These are phyloP conservation scores for Anguilla obscura DNA, from an alignment of 2,797 vertebrate species.

Conservation along the genomic window DNA sequence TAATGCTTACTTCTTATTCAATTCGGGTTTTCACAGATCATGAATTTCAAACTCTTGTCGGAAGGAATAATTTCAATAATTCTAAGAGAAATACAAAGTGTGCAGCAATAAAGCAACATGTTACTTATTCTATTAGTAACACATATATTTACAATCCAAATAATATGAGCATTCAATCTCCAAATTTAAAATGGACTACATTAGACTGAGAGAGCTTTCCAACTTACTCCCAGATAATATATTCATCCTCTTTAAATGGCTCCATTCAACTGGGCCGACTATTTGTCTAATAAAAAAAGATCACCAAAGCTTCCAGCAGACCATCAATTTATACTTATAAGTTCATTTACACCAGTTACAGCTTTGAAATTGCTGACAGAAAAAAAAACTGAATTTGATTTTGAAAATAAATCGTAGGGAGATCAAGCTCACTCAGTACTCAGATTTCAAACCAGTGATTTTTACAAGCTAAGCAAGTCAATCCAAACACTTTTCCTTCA, in stretches of 20 bases:
- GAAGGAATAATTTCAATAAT: not conserved
- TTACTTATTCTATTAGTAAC: not conserved
- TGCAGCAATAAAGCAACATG: not conserved
- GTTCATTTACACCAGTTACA: not conserved
- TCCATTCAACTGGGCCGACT: not conserved
- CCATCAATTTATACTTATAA: not conserved
- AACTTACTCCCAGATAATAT: not conserved
- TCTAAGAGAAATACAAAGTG: not conserved
- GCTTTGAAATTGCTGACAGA: not conserved
- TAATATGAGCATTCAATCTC: not conserved
- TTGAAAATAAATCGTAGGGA: not conserved
- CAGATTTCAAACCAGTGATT: not conserved
- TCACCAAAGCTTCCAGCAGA: not conserved
- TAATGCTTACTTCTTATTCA: not conserved
- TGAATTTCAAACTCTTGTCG: constrained; percentile 3
- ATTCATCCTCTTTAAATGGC: not conserved
- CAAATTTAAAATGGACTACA: not conserved
- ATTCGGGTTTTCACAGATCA: constrained; percentile 2
- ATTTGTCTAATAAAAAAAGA: not conserved
- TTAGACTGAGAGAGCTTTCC: not conserved
- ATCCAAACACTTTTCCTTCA: not conserved
- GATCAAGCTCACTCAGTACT: not conserved
- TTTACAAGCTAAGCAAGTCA: not conserved
- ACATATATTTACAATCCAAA: not conserved
- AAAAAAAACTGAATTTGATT: not conserved